Base-by-base conservation (phyloP, 2,113 vertebrate species). In the Chunga burmeisteri region DNA sequence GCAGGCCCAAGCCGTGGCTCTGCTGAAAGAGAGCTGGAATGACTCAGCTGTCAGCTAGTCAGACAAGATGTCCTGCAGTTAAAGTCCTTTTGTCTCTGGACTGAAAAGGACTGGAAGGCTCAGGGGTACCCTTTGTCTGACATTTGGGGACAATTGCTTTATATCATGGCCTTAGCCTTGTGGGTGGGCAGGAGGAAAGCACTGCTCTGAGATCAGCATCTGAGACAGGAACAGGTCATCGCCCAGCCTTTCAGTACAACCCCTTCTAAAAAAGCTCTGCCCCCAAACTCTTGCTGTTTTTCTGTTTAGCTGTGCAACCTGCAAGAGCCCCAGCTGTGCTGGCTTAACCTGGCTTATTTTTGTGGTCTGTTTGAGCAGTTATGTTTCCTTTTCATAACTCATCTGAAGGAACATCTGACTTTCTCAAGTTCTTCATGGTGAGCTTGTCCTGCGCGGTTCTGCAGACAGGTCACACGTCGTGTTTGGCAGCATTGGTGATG, bases 401-500 rank as follows among this genome's bases (percentile, higher is more conserved):
- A 49, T 86, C 66, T 85, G 70, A 66, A 97, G 89, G 75, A 95
- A 94, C 78, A 73, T 82, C 79, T 95, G 93, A 92, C 80, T 93
- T 74, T 40, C 58, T 61, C 90, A n/a, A 36, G 79, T 8, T 86
- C 52, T 88, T 71, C 13, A 8, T 49, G 72, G 73, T 19, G 34
- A 88, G 62, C 27, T 19, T 4, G 50, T 55, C 68, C 42, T 22
- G 0, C 6, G 25, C 3, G 23, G 70, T 80, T 46, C 44, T 29
- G 87, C 86, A 63, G 82, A 59, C 46, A 5, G 86, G 75, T 94
- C 88, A 87, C 1, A 1, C 5, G 0, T 72, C 3, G 17, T 11
- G 61, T 62, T 94, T 83, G 90, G 83, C 89, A 68, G 38, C 1
- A 0, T 4, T 9, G 53, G 71, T 2, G 32, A 0, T 4, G 82